A percentile compares a stretch with the other conserved stretches of the same genome.
phyloP scores from a whole-genome alignment of 1,140 invertebrate species.

The Lithobius niger region DNA sequence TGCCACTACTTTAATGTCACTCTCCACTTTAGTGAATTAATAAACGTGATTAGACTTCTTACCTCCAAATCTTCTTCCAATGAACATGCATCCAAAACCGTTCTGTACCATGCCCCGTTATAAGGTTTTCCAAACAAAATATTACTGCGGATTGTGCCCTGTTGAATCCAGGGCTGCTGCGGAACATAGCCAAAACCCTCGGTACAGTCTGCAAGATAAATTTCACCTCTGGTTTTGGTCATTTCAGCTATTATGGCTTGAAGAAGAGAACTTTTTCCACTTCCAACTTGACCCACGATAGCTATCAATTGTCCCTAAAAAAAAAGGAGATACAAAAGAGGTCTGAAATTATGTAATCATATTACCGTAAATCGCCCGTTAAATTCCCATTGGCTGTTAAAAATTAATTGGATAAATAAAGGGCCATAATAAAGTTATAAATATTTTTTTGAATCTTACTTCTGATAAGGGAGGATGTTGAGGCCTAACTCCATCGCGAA shows the following conservation, averaged over 20 bases:
- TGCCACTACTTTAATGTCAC: too few relatives aligned
- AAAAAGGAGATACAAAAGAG: too few relatives aligned
- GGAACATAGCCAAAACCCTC: conserved; percentile 70
- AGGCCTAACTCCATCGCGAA: too few relatives aligned
- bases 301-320: conserved; percentile 42
- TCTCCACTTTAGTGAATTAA: too few relatives aligned
- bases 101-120: conserved; percentile 57
- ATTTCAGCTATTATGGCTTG: conserved; percentile 61
- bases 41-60: too few relatives aligned
- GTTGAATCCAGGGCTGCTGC: conserved; percentile 83
- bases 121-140: conserved; percentile 79
- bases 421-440: too few relatives aligned
- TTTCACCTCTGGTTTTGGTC: conserved; percentile 40
- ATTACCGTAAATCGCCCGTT: too few relatives aligned
- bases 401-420: too few relatives aligned
- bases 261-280: conserved; percentile 63
- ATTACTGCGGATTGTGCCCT: conserved; percentile 78
- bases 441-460: too few relatives aligned
- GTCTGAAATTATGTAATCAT: too few relatives aligned
- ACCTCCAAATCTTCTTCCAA: conserved; percentile 56
- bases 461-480: too few relatives aligned
- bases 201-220: conserved; percentile 32
- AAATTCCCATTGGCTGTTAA: too few relatives aligned
- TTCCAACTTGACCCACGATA: conserved; percentile 47
- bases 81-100: conserved; percentile 61